Conservation (phyloP, 2,113 vertebrate species). For the Natator depressus region DNA sequence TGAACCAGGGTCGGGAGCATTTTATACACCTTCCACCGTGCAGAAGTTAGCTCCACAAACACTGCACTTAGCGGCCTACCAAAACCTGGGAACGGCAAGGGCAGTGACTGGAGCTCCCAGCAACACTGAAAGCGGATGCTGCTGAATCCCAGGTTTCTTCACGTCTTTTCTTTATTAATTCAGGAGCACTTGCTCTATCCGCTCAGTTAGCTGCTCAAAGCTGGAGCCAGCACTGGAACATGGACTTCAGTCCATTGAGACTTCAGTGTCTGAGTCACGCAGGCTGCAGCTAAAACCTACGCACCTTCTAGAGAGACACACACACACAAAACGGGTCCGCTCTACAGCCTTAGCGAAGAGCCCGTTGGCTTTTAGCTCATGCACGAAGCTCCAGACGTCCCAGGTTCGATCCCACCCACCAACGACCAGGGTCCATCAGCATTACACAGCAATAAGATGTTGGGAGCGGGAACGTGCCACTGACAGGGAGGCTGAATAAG, state of each 20-base stretch:
- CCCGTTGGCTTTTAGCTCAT: no score
- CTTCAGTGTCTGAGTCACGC: background rate
- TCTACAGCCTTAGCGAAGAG: no score
- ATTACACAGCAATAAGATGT: background rate
- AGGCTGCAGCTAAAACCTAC: background rate
- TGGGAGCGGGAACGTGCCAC: background rate
- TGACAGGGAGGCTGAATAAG: background rate
- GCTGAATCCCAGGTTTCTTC: background rate
- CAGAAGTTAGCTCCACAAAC: background rate
- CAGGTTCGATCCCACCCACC: no score
- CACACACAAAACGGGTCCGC: no score
- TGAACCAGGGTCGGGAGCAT: background rate
- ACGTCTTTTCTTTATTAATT: conserved; percentile 1
- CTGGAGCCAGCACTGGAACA: background rate
- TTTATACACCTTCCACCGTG: background rate
- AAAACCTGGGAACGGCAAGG: rapidly evolving
- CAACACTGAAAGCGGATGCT: background rate
- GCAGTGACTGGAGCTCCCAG: background rate
- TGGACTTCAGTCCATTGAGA: rapidly evolving
- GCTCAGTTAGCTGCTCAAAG: background rate
- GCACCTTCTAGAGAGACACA: no score
- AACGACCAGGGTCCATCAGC: no score
- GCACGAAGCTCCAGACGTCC: no score
- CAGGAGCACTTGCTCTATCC: background rate
- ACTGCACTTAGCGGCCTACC: background rate